Evolutionary conservation across 2,797 vertebrate genomes (phyloP).

Genomic region (Alauda arvensis): DNA sequence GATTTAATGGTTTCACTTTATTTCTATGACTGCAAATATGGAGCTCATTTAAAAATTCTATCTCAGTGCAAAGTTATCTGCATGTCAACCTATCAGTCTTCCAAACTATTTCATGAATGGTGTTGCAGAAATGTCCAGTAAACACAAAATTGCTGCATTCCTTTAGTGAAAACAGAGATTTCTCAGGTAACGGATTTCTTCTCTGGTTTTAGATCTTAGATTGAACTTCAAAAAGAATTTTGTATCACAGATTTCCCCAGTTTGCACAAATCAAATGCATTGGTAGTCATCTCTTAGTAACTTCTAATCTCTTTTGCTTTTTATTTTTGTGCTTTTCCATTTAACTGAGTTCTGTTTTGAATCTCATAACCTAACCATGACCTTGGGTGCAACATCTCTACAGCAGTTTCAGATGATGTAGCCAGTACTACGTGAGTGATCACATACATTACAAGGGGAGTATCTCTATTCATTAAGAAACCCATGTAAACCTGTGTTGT

Average conservation of each 20-base stretch:
- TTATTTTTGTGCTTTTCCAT: background rate
- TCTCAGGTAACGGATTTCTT: background rate
- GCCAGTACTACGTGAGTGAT: background rate
- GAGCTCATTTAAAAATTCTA: background rate
- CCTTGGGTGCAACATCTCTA: background rate
- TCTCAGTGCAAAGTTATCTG: background rate
- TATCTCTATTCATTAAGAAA: background rate
- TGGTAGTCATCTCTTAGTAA: background rate
- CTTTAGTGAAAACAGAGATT: background rate
- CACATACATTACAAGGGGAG: background rate
- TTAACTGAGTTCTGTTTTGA: background rate
- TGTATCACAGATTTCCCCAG: background rate
- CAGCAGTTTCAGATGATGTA: background rate
- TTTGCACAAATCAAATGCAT: background rate
- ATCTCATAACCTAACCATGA: background rate
- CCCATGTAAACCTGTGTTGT: background rate
- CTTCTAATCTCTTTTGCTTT: background rate
- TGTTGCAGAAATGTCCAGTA: background rate
- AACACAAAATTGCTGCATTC: background rate
- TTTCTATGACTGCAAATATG: background rate
- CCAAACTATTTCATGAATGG: background rate
- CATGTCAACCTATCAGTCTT: background rate
- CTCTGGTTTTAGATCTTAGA: background rate
- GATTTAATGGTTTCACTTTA: background rate
- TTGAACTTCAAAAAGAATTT: background rate